A percentile compares a stretch with the other conserved stretches of the same genome.
Conservation (phyloP, 2,888 invertebrate species). For the Acleris holmiana region DNA sequence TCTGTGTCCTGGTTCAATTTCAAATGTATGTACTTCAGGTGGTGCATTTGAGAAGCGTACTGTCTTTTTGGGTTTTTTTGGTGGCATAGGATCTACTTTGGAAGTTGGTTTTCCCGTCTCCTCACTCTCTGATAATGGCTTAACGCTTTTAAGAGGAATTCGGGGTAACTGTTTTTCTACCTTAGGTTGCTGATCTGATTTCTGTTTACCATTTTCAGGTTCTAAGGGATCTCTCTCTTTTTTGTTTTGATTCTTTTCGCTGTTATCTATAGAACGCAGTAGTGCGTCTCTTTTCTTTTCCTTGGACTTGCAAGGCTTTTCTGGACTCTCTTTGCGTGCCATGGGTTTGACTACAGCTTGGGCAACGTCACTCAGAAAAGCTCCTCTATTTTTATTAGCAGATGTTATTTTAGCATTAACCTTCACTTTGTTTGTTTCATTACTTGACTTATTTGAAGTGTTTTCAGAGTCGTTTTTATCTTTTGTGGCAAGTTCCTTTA, state of each 20-base stretch:
- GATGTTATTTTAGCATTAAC: constrained; percentile 76
- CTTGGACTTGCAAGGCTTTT: constrained; percentile 35
- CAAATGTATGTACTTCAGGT: constrained; percentile 59
- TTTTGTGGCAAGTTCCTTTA: constrained; percentile 78
- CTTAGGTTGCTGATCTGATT: constrained; percentile 26
- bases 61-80: constrained; percentile 57
- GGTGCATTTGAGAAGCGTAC: constrained; percentile 64
- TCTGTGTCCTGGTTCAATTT: constrained; percentile 71
- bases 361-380: constrained; percentile 74
- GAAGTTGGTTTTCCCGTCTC: constrained; percentile 63
- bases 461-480: constrained; percentile 52
- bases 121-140: constrained; percentile 56
- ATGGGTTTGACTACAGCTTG: constrained; percentile 55
- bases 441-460: constrained; percentile 45
- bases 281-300: constrained; percentile 16
- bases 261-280: constrained; percentile 1
- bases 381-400: constrained; percentile 75
- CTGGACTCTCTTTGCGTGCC: constrained; percentile 51
- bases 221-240: constrained; percentile 33
- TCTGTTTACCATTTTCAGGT: constrained; percentile 28
- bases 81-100: constrained; percentile 60
- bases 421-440: constrained; percentile 51
- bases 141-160: constrained; percentile 60
- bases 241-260: constrained; percentile 14
- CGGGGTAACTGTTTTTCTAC: constrained; percentile 42